These are phyloP conservation scores for Mungos mungo DNA, from an alignment of 2,113 vertebrate genomes.

Conservation along the genomic window DNA sequence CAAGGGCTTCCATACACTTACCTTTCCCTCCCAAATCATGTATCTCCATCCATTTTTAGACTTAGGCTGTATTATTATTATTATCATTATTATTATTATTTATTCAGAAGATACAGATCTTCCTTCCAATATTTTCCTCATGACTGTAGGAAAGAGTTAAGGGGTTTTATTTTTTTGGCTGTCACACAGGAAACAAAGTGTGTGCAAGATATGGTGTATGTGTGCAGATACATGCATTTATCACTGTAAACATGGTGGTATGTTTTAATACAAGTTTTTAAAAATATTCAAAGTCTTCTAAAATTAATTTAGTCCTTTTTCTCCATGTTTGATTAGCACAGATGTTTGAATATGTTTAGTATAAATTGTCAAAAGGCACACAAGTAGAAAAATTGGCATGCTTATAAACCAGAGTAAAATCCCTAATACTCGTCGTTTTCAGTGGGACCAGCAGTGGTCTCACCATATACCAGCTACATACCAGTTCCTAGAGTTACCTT, in stretches of 20 bases:
- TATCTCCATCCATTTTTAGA: not conserved
- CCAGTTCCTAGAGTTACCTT: not conserved
- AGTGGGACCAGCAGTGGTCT: not conserved
- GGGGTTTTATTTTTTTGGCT: not conserved
- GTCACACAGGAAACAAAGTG: not conserved
- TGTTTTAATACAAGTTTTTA: conserved; percentile 4
- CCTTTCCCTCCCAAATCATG: not conserved
- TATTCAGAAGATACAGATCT: not conserved
- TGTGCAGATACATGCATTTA: not conserved
- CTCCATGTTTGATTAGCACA: not conserved
- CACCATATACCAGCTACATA: not conserved
- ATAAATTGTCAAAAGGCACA: not conserved
- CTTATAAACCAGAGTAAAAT: not conserved
- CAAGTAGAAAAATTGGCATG: not conserved
- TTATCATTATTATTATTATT: not conserved
- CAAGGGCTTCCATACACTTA: not conserved
- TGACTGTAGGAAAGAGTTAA: not conserved
- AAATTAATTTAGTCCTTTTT: not conserved
- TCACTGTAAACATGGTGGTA: not conserved
- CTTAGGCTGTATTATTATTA: not conserved
- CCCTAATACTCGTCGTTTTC: not conserved
- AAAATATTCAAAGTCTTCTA: not conserved
- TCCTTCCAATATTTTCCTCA: not conserved
- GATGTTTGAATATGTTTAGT: not conserved
- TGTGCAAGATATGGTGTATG: not conserved